Percentiles rank a stretch among this genome's conserved stretches.
Evolutionary conservation across 2,113 vertebrate genomes (phyloP).

Genomic region (Atlantisia rogersi): DNA sequence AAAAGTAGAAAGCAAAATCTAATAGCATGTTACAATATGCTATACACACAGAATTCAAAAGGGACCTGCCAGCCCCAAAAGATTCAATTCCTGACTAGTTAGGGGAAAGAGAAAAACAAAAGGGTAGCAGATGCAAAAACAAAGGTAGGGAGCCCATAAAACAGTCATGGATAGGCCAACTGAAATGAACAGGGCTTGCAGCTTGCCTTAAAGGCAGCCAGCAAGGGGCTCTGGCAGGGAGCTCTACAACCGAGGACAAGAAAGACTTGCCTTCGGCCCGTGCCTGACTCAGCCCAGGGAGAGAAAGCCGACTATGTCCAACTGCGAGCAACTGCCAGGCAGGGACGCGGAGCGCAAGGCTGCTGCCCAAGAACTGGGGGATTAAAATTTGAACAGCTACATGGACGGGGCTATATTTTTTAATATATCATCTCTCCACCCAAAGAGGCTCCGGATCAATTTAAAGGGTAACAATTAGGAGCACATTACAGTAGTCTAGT

Average conservation of each 20-base stretch:
- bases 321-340: conserved; percentile 45
- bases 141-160: conserved; percentile 75
- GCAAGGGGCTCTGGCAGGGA: conserved; percentile 71
- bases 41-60: conserved; percentile 51
- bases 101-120: conserved; percentile 66
- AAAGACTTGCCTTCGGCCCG: conserved; percentile 57
- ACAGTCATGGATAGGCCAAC: conserved; percentile 72
- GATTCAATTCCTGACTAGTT: conserved; percentile 66
- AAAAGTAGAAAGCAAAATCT: conserved; percentile 57
- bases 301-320: conserved; percentile 35
- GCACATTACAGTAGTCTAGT: conserved; percentile 35
- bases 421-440: conserved; percentile 13
- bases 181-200: conserved; percentile 72
- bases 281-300: conserved; percentile 37
- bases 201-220: conserved; percentile 72
- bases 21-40: conserved; percentile 63
- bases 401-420: background rate
- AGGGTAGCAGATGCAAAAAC: conserved; percentile 75
- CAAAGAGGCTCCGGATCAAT: conserved; percentile 37
- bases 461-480: conserved; percentile 60
- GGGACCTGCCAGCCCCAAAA: conserved; percentile 58
- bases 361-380: conserved; percentile 19
- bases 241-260: conserved; percentile 46
- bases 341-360: background rate
- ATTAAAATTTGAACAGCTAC: conserved; percentile 44